Evolutionary conservation across 2,113 vertebrate genomes (phyloP).

Genomic region (Takifugu flavidus): DNA sequence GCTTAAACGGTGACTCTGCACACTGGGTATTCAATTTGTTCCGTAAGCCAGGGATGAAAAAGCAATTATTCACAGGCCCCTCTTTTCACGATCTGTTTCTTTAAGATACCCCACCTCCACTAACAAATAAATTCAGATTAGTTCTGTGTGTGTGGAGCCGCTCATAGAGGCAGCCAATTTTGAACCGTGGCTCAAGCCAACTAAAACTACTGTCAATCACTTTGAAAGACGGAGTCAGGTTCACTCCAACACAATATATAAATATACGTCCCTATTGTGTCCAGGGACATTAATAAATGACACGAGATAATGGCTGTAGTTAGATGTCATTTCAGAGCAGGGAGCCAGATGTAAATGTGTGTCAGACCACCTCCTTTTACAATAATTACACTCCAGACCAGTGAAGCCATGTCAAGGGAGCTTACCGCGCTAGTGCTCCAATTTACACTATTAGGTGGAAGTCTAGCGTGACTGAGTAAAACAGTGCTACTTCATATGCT

Average conservation of each 20-base stretch:
- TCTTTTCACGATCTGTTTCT: constrained; percentile 76
- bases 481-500: constrained; percentile 33
- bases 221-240: constrained; percentile 40
- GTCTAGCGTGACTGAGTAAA: constrained; percentile 51
- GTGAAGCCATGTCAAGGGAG: constrained; percentile 53
- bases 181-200: constrained; percentile 38
- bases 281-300: constrained; percentile 42
- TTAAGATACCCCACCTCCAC: constrained; percentile 65
- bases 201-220: constrained; percentile 59
- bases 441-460: constrained; percentile 71
- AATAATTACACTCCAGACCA: constrained; percentile 65
- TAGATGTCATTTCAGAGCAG: constrained; percentile 53
- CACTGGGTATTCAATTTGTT: constrained; percentile 77
- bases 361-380: constrained; percentile 62
- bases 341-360: constrained; percentile 26
- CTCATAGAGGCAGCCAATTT: constrained; percentile 30
- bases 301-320: constrained; percentile 63
- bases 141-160: constrained; percentile 41
- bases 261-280: constrained; percentile 7
- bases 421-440: constrained; percentile 58
- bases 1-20: constrained; percentile 67
- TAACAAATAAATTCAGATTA: constrained; percentile 71
- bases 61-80: constrained; percentile 76
- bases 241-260: constrained; percentile 15
- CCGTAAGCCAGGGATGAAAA: constrained; percentile 74